Base-by-base conservation (phyloP, 2,888 invertebrate species). In the Onthophagus sagittarius region DNA sequence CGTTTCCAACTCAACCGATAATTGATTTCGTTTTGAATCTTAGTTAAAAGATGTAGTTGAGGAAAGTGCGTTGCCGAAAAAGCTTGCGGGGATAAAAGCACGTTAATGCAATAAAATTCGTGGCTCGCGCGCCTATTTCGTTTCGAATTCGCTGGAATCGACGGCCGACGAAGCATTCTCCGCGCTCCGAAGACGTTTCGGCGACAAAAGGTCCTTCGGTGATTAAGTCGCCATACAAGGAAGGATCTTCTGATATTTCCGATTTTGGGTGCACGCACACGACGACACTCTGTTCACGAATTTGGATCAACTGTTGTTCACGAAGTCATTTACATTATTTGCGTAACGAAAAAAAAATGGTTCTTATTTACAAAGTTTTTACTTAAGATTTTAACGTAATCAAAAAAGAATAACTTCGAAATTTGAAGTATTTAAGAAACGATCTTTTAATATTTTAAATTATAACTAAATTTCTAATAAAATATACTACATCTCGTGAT, bases 31-130 rank as follows among this genome's bases (percentile, higher is more conserved):
- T 23, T 23, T 23, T 23, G 23, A 23, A 23, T 23, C 23, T 23
- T 2, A 53, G 39, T 53, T 7, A 53, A 53, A 11, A 11, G 23
- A 23, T 23, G 6, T 4, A 53, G 2, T 7, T 53, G 7, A 53
- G 6, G 39, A 53, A 53, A 53, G 39, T 53, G 5, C 39, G 6
- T 53, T 7, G 15, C 62, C 13, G 23, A 71, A 65, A 72, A 72
- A 23, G 33, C 13, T 31, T 64, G 65, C 23, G n/a, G 39, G n/a
- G 67, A 33, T 71, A 77, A 78, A 78, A 77, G 70, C 71, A 33
- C 73, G 75, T 76, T 75, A 76, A 77, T 76, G 77, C 72, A 77
- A 78, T 78, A 77, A 77, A 77, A 78, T 78, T 77, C 75, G 67
- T 31, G 67, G 67, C 76, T 76, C 77, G 75, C 76, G 74, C 77